phyloP scores from a whole-genome alignment of 2,113 vertebrate species.

The Typhlomys cinereus region DNA sequence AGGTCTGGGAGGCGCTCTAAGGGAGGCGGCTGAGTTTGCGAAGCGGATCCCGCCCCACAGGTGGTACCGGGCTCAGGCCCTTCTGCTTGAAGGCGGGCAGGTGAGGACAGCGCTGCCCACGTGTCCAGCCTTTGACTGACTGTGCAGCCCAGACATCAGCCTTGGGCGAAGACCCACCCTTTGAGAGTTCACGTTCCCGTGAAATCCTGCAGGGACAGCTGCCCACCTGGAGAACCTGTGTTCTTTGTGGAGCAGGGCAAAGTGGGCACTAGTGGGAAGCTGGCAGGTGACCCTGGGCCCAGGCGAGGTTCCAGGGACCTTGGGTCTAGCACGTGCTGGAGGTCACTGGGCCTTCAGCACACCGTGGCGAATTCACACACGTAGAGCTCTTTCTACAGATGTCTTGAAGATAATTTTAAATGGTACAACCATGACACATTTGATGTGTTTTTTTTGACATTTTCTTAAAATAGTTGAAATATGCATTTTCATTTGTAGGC shows the following conservation, averaged over 20 bases:
- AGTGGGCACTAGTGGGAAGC: background rate
- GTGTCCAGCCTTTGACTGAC: background rate
- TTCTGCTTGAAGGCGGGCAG: background rate
- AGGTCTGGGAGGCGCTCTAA: background rate
- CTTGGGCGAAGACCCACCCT: background rate
- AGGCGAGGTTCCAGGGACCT: background rate
- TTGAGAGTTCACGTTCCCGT: background rate
- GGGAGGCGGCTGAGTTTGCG: background rate
- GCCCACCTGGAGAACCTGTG: background rate
- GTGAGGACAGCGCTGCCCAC: rapidly evolving
- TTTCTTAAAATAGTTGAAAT: slow-evolving; percentile 70
- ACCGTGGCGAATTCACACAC: background rate
- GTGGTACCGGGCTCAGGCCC: slow-evolving; percentile 13
- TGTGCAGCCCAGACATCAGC: background rate
- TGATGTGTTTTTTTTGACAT: slow-evolving; percentile 69
- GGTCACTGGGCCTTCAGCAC: background rate
- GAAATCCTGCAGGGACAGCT: background rate
- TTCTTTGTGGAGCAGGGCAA: background rate
- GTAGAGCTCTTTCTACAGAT: slow-evolving; percentile 29
- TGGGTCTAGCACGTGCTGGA: background rate
- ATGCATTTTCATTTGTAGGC: slow-evolving; percentile 60
- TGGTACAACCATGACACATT: slow-evolving; percentile 53
- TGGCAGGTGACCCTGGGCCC: background rate
- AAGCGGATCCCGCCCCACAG: slow-evolving; percentile 28
- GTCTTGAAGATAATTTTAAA: background rate